These are phyloP conservation scores for Alaudala cheleensis DNA, from an alignment of 2,113 vertebrate genomes.

Conservation along the genomic window DNA sequence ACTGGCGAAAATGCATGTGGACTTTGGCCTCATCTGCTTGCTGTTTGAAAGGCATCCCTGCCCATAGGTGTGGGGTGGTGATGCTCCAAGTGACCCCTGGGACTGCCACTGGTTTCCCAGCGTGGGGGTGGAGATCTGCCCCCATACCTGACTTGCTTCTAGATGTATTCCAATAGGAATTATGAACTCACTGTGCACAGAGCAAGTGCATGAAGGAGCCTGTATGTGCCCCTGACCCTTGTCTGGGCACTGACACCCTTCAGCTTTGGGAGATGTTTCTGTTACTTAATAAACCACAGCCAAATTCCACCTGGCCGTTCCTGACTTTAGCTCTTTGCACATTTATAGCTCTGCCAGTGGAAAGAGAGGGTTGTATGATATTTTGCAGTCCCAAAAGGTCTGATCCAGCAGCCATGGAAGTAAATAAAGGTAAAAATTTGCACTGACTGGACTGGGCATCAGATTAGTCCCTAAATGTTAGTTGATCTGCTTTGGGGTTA, in stretches of 20 bases:
- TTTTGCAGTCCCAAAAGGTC: constrained; percentile 41
- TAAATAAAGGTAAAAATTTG: constrained; percentile 63
- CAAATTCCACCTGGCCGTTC: not conserved
- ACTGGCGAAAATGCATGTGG: accelerated
- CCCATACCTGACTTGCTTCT: not conserved
- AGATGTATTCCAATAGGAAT: not conserved
- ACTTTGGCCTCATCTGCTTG: not conserved
- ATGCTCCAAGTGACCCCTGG: not conserved
- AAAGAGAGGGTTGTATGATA: constrained; percentile 1
- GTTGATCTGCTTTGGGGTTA: constrained; percentile 63
- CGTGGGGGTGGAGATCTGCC: accelerated
- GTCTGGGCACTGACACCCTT: not conserved
- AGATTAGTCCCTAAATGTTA: constrained; percentile 59
- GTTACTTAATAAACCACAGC: not conserved
- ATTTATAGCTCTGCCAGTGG: not conserved
- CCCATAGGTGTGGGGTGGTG: not conserved
- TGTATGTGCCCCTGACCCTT: not conserved
- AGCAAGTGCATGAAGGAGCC: not conserved
- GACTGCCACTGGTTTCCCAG: not conserved
- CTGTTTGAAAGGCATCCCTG: not conserved
- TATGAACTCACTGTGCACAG: not conserved
- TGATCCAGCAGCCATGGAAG: constrained; percentile 34
- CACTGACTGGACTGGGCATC: constrained; percentile 34
- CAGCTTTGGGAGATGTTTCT: not conserved
- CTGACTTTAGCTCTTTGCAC: constrained; percentile 5